A percentile compares a stretch with the other conserved stretches of the same genome.
Evolutionary conservation across 2,113 vertebrate genomes (phyloP).

Genomic region (Fulica atra): DNA sequence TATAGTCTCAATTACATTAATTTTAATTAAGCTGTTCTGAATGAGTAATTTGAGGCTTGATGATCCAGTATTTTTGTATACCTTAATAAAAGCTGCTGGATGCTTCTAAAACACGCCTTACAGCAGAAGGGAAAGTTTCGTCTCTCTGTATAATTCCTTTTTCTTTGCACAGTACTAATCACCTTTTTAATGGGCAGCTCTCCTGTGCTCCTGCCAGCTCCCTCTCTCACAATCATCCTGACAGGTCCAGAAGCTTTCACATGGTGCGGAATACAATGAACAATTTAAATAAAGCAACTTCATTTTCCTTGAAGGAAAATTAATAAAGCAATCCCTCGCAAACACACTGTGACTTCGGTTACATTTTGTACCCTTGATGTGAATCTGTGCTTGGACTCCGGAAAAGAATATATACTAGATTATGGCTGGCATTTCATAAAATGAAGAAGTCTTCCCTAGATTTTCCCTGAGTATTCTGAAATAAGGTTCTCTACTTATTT

Average conservation of each 20-base stretch:
- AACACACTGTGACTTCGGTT: background rate
- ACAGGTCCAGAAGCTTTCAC: constrained; percentile 21
- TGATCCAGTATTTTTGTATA: background rate
- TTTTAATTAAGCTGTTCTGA: constrained; percentile 56
- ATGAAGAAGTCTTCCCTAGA: background rate
- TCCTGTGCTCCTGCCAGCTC: background rate
- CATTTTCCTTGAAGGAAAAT: constrained; percentile 64
- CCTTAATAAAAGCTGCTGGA: background rate
- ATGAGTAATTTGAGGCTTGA: constrained; percentile 9
- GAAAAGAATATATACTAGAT: background rate
- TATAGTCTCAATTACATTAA: constrained; percentile 16
- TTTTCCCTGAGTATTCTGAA: background rate
- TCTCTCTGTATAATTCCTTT: background rate
- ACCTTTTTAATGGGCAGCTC: background rate
- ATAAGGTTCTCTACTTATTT: background rate
- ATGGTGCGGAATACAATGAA: constrained; percentile 20
- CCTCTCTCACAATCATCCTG: constrained; percentile 1
- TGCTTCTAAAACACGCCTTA: background rate
- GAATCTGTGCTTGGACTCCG: background rate
- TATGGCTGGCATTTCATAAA: background rate
- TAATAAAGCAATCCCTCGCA: constrained; percentile 29
- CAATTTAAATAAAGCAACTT: constrained; percentile 56
- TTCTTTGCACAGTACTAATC: background rate
- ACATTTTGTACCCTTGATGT: background rate
- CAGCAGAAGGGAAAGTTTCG: constrained; percentile 11